Evolutionary conservation across 2,113 vertebrate species (phyloP), one percentile per base, ranked within the genome.

Genomic region (Notarius lentiginosus): DNA sequence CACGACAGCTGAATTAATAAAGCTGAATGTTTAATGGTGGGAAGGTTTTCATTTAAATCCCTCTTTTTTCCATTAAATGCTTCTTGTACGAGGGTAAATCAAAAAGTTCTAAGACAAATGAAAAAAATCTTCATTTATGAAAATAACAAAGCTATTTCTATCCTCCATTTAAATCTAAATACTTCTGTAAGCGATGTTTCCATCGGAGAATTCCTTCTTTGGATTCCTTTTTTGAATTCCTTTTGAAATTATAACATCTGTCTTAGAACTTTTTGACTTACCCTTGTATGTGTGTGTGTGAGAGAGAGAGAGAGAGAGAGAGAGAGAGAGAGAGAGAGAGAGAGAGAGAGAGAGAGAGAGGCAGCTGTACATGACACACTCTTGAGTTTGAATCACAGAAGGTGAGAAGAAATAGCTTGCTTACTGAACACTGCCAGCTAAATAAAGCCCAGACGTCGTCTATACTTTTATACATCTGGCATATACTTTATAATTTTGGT

Each of bases 361-460:
- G 27, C 15, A 60, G 55, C 77, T 60, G n/a, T 18, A 80, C 55
- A 80, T 80, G 55, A n/a, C 30, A 58, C 58, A 79, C 77, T 79
- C 77, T 79, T 79, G 24, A 65, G 61, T 83, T 68, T 83, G 61
- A 68, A 51, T 83, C 61, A n/a, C 63, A 51, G 81, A 83, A 68
- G 81, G 81, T 83, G 47, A 83, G 61, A 63, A 82, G 80, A 82
- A 66, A 66, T 14, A 83, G 63, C 61, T 83, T 51, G 20, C 81
- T 68, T 68, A 66, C 63, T 30, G 82, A 83, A 83, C 82, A 72
- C 82, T 72, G 65, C 65, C 51, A 70, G 49, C 82, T 83, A 83
- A 83, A 83, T 70, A 83, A 83, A 83, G 82, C 63, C 56, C n/a
- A 83, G 14, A 34, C 82, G 11, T 60, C 79, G 5, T 80, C 79